These are phyloP conservation scores for Hemaris fuciformis DNA, from an alignment of 2,888 invertebrate genomes.

Conservation along the genomic window DNA sequence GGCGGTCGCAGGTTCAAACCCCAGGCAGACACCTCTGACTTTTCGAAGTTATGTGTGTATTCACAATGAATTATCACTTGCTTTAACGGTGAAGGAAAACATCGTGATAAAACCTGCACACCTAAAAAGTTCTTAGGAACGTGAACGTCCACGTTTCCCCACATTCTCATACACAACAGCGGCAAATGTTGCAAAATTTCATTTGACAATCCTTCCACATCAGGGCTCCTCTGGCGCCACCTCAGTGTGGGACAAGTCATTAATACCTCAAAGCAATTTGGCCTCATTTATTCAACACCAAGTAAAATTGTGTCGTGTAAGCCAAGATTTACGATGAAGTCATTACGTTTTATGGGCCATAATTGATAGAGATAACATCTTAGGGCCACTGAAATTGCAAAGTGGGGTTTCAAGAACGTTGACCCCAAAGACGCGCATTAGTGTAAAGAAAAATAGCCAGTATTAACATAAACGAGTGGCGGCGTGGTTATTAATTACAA, in stretches of 20 bases:
- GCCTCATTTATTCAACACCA: conserved; percentile 75
- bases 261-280: conserved; percentile 63
- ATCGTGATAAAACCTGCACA: no score
- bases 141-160: neutral
- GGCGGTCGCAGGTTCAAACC: no score
- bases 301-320: conserved; percentile 76
- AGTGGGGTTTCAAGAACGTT: conserved; percentile 68
- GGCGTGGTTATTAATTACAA: conserved; percentile 73
- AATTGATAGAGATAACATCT: conserved; percentile 80
- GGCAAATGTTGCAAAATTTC: neutral
- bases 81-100: no score
- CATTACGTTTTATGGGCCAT: conserved; percentile 79
- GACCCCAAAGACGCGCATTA: conserved; percentile 69
- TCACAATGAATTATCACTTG: no score
- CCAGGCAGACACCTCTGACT: no score
- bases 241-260: conserved; percentile 52
- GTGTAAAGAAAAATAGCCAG: conserved; percentile 68
- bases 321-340: conserved; percentile 79
- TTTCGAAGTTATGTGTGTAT: no score
- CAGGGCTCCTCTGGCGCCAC: conserved; percentile 12
- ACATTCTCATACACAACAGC: neutral
- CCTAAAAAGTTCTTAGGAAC: no score
- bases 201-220: neutral
- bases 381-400: conserved; percentile 72
- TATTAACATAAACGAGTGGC: conserved; percentile 71